Conservation (phyloP, 2,888 invertebrate species). For the Cataglyphis altisquamis region DNA sequence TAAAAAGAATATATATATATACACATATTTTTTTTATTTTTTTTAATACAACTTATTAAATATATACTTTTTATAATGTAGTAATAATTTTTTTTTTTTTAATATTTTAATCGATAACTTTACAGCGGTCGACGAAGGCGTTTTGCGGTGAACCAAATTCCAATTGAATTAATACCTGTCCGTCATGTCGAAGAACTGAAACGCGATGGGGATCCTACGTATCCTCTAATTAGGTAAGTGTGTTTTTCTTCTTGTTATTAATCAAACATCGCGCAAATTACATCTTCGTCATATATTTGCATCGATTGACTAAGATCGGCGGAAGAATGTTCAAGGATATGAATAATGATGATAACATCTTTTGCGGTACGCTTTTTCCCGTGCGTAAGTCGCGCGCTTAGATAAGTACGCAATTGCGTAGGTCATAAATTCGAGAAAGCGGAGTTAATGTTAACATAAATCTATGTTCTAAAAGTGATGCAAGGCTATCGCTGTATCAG, state of each 20-base stretch:
- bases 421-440: conserved; percentile 57
- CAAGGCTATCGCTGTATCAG: conserved; percentile 64
- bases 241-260: not conserved
- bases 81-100: not conserved
- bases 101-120: not conserved
- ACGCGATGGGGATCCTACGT: conserved; percentile 56
- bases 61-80: not conserved
- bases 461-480: conserved; percentile 59
- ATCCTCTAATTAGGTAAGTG: conserved; percentile 61
- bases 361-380: not conserved
- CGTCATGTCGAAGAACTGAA: conserved; percentile 38
- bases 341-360: not conserved
- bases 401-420: conserved; percentile 61
- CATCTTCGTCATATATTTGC: not conserved
- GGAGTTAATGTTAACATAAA: conserved; percentile 33
- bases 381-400: conserved; percentile 18
- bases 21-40: not conserved
- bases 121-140: conserved; percentile 61
- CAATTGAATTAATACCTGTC: conserved; percentile 45
- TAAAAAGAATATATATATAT: too few relatives aligned
- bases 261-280: not conserved
- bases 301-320: not conserved
- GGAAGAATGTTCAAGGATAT: not conserved
- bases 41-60: not conserved
- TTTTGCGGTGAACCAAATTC: conserved; percentile 46